phyloP scores from a whole-genome alignment of 2,888 invertebrate species.

The Drosophila ezoana region DNA sequence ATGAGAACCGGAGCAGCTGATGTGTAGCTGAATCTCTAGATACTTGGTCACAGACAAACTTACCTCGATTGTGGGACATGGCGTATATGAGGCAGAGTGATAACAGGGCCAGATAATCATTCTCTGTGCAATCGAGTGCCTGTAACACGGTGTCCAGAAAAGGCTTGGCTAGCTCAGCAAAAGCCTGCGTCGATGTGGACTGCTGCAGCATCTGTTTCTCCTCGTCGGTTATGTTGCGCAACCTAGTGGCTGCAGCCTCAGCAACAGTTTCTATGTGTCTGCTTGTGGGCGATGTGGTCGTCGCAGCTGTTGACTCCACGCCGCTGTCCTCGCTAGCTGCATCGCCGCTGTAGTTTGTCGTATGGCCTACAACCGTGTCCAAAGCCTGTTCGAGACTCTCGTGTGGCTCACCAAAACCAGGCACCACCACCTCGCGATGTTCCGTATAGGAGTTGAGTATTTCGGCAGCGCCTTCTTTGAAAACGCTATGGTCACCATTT shows the following conservation, averaged over 20 bases:
- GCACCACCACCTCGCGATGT: slow-evolving; percentile 86
- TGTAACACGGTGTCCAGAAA: slow-evolving; percentile 95
- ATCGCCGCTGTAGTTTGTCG: slow-evolving; percentile 58
- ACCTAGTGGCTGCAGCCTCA: slow-evolving; percentile 80
- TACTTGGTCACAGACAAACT: slow-evolving; percentile 54
- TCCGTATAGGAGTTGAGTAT: slow-evolving; percentile 89
- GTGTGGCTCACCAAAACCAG: slow-evolving; percentile 89
- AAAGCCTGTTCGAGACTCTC: slow-evolving; percentile 92
- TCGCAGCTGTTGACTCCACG: slow-evolving; percentile 62
- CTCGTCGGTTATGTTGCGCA: slow-evolving; percentile 94
- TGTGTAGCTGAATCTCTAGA: slow-evolving; percentile 19
- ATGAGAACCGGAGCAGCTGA: slow-evolving; percentile 14
- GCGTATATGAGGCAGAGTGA: slow-evolving; percentile 96
- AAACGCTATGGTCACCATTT: slow-evolving; percentile 91
- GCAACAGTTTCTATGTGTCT: slow-evolving; percentile 38
- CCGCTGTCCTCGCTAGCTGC: slow-evolving; percentile 69
- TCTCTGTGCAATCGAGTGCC: slow-evolving; percentile 94
- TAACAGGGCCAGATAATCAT: slow-evolving; percentile 97
- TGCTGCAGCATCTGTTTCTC: slow-evolving; percentile 90
- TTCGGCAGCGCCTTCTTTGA: slow-evolving; percentile 89
- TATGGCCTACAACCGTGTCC: slow-evolving; percentile 85
- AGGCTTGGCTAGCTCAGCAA: slow-evolving; percentile 84
- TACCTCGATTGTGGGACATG: slow-evolving; percentile 97
- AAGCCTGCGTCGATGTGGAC: slow-evolving; percentile 62
- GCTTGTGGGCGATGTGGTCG: slow-evolving; percentile 43